Base-by-base conservation (phyloP, 2,888 invertebrate genomes). In the Stenodema calcarata region DNA sequence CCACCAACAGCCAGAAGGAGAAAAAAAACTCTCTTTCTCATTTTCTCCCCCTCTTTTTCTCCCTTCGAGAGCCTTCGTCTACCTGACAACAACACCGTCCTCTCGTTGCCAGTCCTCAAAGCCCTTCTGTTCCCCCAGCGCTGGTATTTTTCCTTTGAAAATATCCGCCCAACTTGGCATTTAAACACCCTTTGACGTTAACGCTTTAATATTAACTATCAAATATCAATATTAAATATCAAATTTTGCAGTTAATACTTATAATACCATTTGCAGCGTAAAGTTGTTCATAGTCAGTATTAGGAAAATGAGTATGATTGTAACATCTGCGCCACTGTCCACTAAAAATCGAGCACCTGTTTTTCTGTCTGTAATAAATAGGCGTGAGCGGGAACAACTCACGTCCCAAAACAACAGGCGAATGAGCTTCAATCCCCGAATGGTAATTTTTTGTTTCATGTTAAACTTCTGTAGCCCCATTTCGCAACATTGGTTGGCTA, bases 341-440 rank as follows among this genome's bases (percentile, higher is more conserved):
- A 78, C 30, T 11, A 78, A 27, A 69, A 47, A 79, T 28, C 50
- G 35, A 28, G 41, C 18, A 12, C 27, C 70, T 14, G 27, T 14
- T 28, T n/a, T 70, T n/a, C 23, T 30, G 69, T 86, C 86, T 28
- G 41, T 81, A 62, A 87, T 23, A 73, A 79, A 87, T 16, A 86
- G 86, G 23, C 82, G 82, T 73, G 50, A 47, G 23, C 12, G 23
- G n/a, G 28, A 16, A 42, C 35, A 41, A 44, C 23, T 54, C 16
- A 18, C 6, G 73, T 28, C 18, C n/a, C n/a, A 18, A 12, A 27
- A 2, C 75, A 75, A 27, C 76, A 41, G 42, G 27, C 30, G 1
- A 11, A 27, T 12, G 42, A 30, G 73, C 73, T 35, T n/a, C n/a
- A n/a, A n/a, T n/a, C n/a, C n/a, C n/a, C n/a, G n/a, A n/a, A n/a